Percentiles rank a stretch among this genome's conserved stretches.
Evolutionary conservation across 92 coral and sea anemone species (phyloP).

Genomic region (Ricordea florida): DNA sequence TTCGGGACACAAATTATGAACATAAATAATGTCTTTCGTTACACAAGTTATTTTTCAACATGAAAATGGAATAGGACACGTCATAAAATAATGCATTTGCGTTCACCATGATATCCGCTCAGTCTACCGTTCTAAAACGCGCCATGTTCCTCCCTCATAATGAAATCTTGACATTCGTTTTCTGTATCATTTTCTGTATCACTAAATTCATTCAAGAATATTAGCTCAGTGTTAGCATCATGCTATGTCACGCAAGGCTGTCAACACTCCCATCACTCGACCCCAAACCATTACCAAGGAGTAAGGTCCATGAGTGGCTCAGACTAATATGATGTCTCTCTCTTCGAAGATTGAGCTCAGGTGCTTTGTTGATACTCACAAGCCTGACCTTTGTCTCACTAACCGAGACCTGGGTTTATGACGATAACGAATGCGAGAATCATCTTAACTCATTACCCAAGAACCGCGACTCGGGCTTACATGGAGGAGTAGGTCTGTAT

Average conservation of each 20-base stretch:
- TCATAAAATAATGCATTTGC: too few relatives aligned
- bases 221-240: neutral
- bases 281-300: neutral
- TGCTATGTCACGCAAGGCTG: neutral
- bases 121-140: too few relatives aligned
- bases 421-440: constrained; percentile 5
- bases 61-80: too few relatives aligned
- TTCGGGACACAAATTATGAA: too few relatives aligned
- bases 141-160: too few relatives aligned
- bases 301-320: constrained; percentile 7
- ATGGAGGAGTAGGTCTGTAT: constrained; percentile 27
- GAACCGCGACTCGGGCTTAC: constrained; percentile 24
- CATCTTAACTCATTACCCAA: constrained; percentile 18
- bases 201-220: too few relatives aligned
- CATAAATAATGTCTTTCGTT: too few relatives aligned
- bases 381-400: constrained; percentile 18
- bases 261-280: neutral
- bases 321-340: constrained; percentile 27
- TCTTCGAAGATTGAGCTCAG: constrained; percentile 30
- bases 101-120: too few relatives aligned
- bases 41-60: too few relatives aligned
- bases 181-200: too few relatives aligned
- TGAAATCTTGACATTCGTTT: too few relatives aligned
- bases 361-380: neutral
- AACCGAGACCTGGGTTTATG: constrained; percentile 24